Conservation (phyloP, 1,140 invertebrate species). For the Aphelenchoides fujianensis region DNA sequence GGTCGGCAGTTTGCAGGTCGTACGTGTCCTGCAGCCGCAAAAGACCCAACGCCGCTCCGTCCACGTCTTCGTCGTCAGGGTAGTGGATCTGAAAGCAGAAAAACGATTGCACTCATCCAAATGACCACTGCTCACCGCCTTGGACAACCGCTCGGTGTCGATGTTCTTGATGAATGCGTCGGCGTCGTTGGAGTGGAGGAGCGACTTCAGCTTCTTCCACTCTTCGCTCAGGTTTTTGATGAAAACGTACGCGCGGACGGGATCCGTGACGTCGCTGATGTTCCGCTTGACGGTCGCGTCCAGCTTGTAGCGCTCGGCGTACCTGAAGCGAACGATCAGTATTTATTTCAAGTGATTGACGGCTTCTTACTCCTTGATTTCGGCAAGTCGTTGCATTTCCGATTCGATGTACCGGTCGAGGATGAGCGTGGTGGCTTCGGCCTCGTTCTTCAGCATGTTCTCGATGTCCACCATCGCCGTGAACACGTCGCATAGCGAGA, state of each 20-base stretch:
- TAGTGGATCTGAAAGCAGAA: constrained; percentile 52
- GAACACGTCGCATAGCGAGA: constrained; percentile 36
- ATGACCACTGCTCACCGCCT: constrained; percentile 40
- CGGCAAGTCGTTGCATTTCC: constrained; percentile 29
- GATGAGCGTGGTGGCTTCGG: constrained; percentile 31
- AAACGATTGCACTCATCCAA: constrained; percentile 10
- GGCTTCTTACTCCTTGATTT: constrained; percentile 34
- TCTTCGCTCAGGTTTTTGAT: constrained; percentile 42
- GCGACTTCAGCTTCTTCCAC: constrained; percentile 37
- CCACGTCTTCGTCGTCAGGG: constrained; percentile 72
- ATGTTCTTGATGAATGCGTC: constrained; percentile 53
- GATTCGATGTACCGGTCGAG: constrained; percentile 45
- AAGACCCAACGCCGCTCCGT: constrained; percentile 86
- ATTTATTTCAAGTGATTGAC: constrained; percentile 1
- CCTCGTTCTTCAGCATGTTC: constrained; percentile 41
- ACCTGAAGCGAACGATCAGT: neutral
- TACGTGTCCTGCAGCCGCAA: constrained; percentile 96
- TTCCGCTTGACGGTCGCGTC: constrained; percentile 12
- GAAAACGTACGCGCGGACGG: constrained; percentile 48
- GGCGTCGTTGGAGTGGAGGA: constrained; percentile 42
- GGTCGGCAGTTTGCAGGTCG: constrained; percentile 79
- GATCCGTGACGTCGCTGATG: constrained; percentile 41
- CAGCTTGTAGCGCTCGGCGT: constrained; percentile 18
- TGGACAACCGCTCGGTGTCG: constrained; percentile 39
- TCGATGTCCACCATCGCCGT: constrained; percentile 52